Evolutionary conservation across 2,797 vertebrate genomes (phyloP), one percentile per base, ranked within the genome.

Genomic region (Esox lucius): DNA sequence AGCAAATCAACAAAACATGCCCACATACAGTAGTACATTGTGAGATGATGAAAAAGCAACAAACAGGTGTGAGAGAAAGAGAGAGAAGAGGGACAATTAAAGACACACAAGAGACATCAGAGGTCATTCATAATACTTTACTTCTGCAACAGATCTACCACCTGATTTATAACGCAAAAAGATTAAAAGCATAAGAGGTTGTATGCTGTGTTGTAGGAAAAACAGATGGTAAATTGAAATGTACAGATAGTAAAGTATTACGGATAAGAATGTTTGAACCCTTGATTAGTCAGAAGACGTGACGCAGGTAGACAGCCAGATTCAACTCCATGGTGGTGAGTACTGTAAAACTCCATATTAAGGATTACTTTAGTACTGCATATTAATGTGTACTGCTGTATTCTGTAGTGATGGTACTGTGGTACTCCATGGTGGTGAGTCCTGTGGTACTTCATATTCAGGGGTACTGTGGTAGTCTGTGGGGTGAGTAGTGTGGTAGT

Each of bases 21-120:
- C 86, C 86, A 83, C 85, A 85, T 80, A 80, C 73, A 61, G 53
- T 84, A 90, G 88, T 78, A 86, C 56, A 77, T 80, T 26, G 15
- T 67, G 78, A 79, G 78, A 77, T 42, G 84, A 88, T 89, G 68
- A 82, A 66, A 85, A 88, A 86, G 89, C 89, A 90, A 89, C 87
- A 90, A 74, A 89, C 76, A 73, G 70, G 76, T 75, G 83, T 69
- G 74, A 84, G 78, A 86, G 35, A 61, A 35, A 68, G 78, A 85
- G 31, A 83, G 72, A 85, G 74, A 68, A 88, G 87, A 75, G 79
- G 76, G 75, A 90, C 90, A 91, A 78, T 91, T 91, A 91, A 90
- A 56, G 72, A 87, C 83, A 87, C 75, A 78, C 74, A 84, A 81
- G 75, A 83, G 81, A 87, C 78, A 82, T 70, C 17, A 70, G 76